These are phyloP conservation scores for Geotrypetes seraphini DNA, from an alignment of 2,797 vertebrate genomes.

Conservation along the genomic window DNA sequence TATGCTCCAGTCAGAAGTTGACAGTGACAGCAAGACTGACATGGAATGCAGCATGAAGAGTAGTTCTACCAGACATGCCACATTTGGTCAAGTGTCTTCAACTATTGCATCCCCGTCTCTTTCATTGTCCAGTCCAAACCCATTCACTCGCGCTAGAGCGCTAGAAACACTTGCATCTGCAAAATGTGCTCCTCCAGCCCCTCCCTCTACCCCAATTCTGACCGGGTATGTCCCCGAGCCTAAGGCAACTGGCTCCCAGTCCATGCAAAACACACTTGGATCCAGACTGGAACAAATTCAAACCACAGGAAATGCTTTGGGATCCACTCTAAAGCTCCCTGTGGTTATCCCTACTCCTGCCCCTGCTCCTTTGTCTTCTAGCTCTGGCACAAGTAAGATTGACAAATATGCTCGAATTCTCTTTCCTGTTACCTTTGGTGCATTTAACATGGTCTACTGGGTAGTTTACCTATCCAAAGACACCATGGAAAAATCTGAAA, in stretches of 20 bases:
- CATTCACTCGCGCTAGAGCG: slow-evolving; percentile 69
- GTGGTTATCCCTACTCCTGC: slow-evolving; percentile 49
- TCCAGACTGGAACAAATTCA: slow-evolving; percentile 81
- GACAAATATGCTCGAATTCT: slow-evolving; percentile 97
- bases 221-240: slow-evolving; percentile 51
- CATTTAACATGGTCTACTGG: slow-evolving; percentile 98
- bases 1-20: slow-evolving; percentile 58
- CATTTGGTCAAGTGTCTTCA: slow-evolving; percentile 52
- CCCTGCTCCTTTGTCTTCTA: slow-evolving; percentile 48
- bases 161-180: slow-evolving; percentile 62
- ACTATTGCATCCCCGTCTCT: slow-evolving; percentile 52
- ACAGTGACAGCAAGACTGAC: slow-evolving; percentile 58
- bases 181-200: slow-evolving; percentile 56
- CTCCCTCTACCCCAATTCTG: slow-evolving; percentile 67
- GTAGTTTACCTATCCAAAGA: slow-evolving; percentile 98
- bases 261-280: slow-evolving; percentile 69
- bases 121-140: slow-evolving; percentile 75
- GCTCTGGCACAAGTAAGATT: slow-evolving; percentile 93
- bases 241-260: slow-evolving; percentile 45
- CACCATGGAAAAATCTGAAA: slow-evolving; percentile 79
- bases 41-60: too few relatives aligned
- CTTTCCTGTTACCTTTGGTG: slow-evolving; percentile 93
- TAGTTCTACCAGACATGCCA: slow-evolving; percentile 49
- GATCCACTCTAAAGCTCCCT: slow-evolving; percentile 52
- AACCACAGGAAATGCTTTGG: slow-evolving; percentile 61